Evolutionary conservation across 2,888 invertebrate species (phyloP), one percentile per base, ranked within the genome.

Genomic region (Glyphotaelius pellucidus): DNA sequence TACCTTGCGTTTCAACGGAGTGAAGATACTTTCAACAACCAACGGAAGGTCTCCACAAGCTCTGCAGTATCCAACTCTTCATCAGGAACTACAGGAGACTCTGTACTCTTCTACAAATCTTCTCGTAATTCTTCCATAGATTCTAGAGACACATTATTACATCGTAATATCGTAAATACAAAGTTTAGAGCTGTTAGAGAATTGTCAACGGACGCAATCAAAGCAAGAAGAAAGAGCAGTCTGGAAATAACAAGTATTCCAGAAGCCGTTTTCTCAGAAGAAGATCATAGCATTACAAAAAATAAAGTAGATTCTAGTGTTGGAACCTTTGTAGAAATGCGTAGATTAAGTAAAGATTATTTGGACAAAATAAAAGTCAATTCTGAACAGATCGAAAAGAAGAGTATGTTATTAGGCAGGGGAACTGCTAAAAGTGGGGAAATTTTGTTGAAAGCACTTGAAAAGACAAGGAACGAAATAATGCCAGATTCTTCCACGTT

Each of bases 61-160:
- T 91, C 91, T 67, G 92, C 80, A 38, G n/a, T 80, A 12, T 90
- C 92, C 79, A 92, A 87, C 79, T 88, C 80, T 15, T 92, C 92
- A 0, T 81, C 81, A 31, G 90, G 89, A 30, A 93, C 93, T 15
- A 35, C 81, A 1, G 80, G 91, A 32, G 92, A 92, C 25, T 92
- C 92, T 79, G 38, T n/a, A 32, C 31, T 81, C 52, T 38, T 38
- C 25, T 52, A 83, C 84, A 90, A 81, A 91, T 80, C 91, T n/a
- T 92, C 93, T 15, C 89, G 93, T 86, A 92, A 92, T 25, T 93
- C 93, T 14, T 93, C 93, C 14, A 85, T 91, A 25, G 93, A 93
- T 52, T 92, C 92, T 4, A 92, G 91, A 88, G 93, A 93, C 19
- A 90, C 84, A n/a, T 81, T 90, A 85, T 47, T 89, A 9, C 86